Percentiles rank a stretch among this genome's conserved stretches.
These are phyloP conservation scores for Cnemophilus loriae DNA, from an alignment of 2,113 vertebrate species.

Conservation along the genomic window DNA sequence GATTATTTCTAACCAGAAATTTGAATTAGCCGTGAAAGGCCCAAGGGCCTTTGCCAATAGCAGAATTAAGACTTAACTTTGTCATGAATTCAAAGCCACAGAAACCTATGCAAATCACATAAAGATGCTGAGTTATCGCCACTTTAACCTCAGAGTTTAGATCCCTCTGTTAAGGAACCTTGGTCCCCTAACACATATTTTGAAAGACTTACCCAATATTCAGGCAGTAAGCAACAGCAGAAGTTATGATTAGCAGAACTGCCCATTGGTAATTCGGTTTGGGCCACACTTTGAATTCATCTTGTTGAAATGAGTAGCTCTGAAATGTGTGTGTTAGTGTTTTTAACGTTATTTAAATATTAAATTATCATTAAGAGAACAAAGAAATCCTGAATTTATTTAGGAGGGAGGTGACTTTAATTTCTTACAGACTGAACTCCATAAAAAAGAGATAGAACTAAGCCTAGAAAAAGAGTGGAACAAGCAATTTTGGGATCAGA, in stretches of 20 bases:
- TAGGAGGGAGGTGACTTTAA: neutral
- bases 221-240: neutral
- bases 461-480: conserved; percentile 67
- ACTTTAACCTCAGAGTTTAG: neutral
- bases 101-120: neutral
- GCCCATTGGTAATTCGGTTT: neutral
- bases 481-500: conserved; percentile 57
- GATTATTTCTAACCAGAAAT: neutral
- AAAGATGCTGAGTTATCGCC: neutral
- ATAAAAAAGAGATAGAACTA: conserved; percentile 60
- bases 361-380: neutral
- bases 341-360: neutral
- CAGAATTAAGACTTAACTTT: neutral
- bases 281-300: neutral
- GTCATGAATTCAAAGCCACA: neutral
- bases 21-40: neutral
- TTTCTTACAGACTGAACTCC: conserved; percentile 52
- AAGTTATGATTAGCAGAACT: neutral
- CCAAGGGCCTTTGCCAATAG: neutral
- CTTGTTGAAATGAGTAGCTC: neutral
- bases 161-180: neutral
- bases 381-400: neutral
- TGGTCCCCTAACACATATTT: neutral
- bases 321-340: neutral
- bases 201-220: neutral